Percentiles rank a stretch among this genome's conserved stretches.
Evolutionary conservation across 2,888 invertebrate genomes (phyloP).

Genomic region (Ptilodon capucinus): DNA sequence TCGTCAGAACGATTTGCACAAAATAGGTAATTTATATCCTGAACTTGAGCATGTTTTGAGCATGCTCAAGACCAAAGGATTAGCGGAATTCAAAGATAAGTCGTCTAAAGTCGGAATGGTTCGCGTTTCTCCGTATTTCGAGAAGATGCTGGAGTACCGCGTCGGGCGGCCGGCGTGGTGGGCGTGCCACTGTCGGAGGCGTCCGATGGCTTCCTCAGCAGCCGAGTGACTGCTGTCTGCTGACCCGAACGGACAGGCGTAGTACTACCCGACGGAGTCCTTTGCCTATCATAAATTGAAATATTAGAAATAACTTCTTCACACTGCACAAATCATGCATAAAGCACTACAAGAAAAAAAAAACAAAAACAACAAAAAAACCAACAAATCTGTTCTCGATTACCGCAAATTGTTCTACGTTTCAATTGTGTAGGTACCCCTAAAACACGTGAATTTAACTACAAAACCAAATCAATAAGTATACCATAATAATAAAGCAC

Average conservation of each 20-base stretch:
- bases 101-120: conserved; percentile 88
- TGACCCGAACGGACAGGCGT: conserved; percentile 86
- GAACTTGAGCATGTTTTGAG: conserved; percentile 22
- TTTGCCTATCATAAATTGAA: no score
- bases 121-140: conserved; percentile 83
- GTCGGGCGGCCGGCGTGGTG: conserved; percentile 64
- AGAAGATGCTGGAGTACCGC: conserved; percentile 67
- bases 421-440: conserved; percentile 8
- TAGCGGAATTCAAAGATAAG: conserved; percentile 18
- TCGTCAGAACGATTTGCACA: conserved; percentile 53
- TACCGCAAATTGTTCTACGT: conserved; percentile 23
- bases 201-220: conserved; percentile 86
- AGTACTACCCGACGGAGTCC: conserved; percentile 90
- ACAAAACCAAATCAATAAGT: conserved; percentile 13
- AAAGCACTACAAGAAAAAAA: conserved; percentile 31
- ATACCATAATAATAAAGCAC: conserved; percentile 19
- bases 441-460: conserved; percentile 8
- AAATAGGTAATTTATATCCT: conserved; percentile 31
- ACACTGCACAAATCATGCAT: conserved; percentile 20
- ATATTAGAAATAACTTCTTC: conserved; percentile 10
- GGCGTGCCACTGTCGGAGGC: conserved; percentile 85
- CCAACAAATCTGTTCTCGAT: conserved; percentile 4
- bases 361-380: conserved; percentile 22
- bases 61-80: conserved; percentile 20
- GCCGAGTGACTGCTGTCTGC: conserved; percentile 84